phyloP scores from a whole-genome alignment of 1,140 invertebrate species.

The Vollenhovia emeryi region DNA sequence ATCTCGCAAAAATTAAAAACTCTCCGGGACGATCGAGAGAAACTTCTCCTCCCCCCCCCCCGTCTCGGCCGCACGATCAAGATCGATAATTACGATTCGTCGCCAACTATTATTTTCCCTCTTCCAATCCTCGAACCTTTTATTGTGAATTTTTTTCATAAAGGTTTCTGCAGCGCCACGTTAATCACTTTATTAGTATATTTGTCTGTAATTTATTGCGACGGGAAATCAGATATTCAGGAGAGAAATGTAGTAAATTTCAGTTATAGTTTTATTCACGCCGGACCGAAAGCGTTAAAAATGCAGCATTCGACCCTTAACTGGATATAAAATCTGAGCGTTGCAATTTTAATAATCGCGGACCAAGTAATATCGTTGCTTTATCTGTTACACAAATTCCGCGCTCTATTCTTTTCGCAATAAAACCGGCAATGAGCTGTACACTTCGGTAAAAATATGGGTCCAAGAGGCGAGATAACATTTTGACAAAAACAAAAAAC shows the following conservation, averaged over 20 bases:
- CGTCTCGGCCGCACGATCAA: neutral
- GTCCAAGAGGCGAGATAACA: too few species aligned
- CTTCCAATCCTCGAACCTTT: too few species aligned
- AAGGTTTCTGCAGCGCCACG: too few species aligned
- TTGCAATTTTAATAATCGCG: neutral
- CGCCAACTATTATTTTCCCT: neutral
- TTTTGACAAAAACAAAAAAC: too few species aligned
- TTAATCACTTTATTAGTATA: too few species aligned
- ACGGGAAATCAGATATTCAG: neutral
- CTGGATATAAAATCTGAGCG: neutral
- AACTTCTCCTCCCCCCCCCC: neutral
- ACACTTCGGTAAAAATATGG: too few species aligned
- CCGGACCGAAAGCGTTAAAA: neutral
- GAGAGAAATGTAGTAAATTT: neutral
- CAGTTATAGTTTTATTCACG: neutral
- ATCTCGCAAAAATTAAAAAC: constrained; percentile 53
- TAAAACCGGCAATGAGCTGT: too few species aligned
- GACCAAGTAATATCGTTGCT: neutral
- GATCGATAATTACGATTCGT: constrained; percentile 16
- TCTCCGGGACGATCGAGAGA: constrained; percentile 6
- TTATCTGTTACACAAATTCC: too few species aligned
- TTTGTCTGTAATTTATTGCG: neutral
- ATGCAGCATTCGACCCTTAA: neutral
- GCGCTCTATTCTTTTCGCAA: too few species aligned
- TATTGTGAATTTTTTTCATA: too few species aligned